Percentiles rank a stretch among this genome's conserved stretches.
phyloP scores from a whole-genome alignment of 2,888 invertebrate genomes.

The Anorthoa munda region DNA sequence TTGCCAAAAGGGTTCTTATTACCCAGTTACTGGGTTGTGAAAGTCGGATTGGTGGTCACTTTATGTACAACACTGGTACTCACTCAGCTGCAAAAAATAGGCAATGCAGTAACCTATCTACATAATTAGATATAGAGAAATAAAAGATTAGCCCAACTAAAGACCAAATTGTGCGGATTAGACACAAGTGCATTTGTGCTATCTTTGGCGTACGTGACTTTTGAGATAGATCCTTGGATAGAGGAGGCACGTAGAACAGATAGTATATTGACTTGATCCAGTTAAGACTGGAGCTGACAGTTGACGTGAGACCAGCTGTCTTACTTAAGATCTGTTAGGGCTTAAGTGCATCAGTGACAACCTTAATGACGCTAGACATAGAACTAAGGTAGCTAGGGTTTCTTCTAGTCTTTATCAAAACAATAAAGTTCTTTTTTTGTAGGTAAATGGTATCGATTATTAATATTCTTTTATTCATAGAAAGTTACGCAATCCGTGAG shows the following conservation, averaged over 20 bases:
- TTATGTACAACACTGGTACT: too few relatives aligned
- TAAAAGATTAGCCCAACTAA: constrained; percentile 48
- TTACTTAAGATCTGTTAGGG: not conserved
- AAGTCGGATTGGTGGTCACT: too few relatives aligned
- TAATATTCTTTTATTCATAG: too few relatives aligned
- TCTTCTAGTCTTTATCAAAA: too few relatives aligned
- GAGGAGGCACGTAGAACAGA: constrained; percentile 4
- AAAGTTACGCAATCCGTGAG: too few relatives aligned
- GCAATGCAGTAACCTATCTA: too few relatives aligned
- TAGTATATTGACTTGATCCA: constrained; percentile 28
- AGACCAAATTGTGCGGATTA: constrained; percentile 55
- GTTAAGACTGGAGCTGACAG: not conserved
- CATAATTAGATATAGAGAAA: constrained; percentile 16
- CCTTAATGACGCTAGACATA: not conserved
- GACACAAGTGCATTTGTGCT: constrained; percentile 50
- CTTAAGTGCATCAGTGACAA: constrained; percentile 4
- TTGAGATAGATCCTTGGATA: constrained; percentile 20
- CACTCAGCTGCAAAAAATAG: too few relatives aligned
- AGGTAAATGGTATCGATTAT: too few relatives aligned
- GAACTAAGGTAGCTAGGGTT: not conserved
- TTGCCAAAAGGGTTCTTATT: too few relatives aligned
- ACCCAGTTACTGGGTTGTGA: too few relatives aligned
- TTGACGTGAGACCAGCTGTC: not conserved
- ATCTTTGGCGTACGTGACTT: constrained; percentile 47
- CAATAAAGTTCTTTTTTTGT: too few relatives aligned